A percentile compares a stretch with the other conserved stretches of the same genome.
These are phyloP conservation scores for Trichoplusia ni DNA, from an alignment of 1,140 invertebrate genomes.

Conservation along the genomic window DNA sequence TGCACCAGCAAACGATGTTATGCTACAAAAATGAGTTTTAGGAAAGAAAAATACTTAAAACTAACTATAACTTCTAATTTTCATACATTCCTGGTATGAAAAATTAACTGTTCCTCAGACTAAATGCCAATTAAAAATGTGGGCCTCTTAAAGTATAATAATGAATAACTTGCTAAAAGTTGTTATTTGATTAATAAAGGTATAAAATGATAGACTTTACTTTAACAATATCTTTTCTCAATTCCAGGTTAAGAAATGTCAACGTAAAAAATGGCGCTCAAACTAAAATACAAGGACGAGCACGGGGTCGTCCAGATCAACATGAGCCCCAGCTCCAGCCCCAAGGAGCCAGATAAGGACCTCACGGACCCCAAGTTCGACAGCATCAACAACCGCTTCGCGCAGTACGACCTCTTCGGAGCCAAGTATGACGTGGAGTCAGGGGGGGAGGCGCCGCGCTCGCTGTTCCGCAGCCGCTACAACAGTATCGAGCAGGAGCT, in stretches of 20 bases:
- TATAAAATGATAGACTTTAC: too few relatives aligned
- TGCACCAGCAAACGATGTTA: too few relatives aligned
- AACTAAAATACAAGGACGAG: slow-evolving; percentile 75
- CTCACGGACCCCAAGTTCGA: slow-evolving; percentile 69
- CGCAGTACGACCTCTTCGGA: slow-evolving; percentile 71
- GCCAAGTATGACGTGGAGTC: slow-evolving; percentile 57
- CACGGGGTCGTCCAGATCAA: slow-evolving; percentile 74
- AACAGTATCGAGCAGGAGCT: slow-evolving; percentile 79
- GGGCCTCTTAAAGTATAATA: too few relatives aligned
- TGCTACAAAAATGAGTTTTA: too few relatives aligned
- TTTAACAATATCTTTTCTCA: not conserved
- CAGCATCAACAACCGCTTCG: slow-evolving; percentile 71
- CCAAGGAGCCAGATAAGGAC: slow-evolving; percentile 41
- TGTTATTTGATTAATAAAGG: too few relatives aligned
- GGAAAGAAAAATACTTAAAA: too few relatives aligned
- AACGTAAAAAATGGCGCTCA: slow-evolving; percentile 59
- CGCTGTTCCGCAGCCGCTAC: slow-evolving; percentile 76
- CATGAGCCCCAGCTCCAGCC: slow-evolving; percentile 60
- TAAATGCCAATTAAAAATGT: too few relatives aligned
- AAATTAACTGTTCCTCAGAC: too few relatives aligned
- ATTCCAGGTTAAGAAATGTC: slow-evolving; percentile 15
- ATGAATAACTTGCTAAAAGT: too few relatives aligned
- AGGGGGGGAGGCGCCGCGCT: slow-evolving; percentile 54
- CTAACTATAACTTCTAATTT: too few relatives aligned
- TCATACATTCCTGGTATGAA: too few relatives aligned